Evolutionary conservation across 2,888 invertebrate genomes (phyloP).

Genomic region (Nomada ferruginata): DNA sequence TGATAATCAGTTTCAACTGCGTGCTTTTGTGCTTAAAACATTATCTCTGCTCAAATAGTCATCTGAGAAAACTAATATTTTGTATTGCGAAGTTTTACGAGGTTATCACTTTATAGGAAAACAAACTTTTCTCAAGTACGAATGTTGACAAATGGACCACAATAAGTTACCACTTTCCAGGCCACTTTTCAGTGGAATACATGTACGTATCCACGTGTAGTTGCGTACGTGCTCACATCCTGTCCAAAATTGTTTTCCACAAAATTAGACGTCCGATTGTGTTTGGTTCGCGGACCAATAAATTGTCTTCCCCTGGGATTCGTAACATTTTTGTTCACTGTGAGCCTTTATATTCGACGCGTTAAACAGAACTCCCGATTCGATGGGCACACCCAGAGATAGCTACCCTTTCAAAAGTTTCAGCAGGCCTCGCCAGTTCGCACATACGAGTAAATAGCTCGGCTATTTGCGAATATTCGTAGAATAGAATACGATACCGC

Average conservation of each 20-base stretch:
- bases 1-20: no score
- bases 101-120: no score
- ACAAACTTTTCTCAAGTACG: neutral
- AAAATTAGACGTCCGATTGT: constrained; percentile 15
- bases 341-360: constrained; percentile 54
- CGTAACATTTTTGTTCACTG: constrained; percentile 53
- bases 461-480: constrained; percentile 58
- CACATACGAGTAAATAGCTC: constrained; percentile 46
- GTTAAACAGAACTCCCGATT: constrained; percentile 47
- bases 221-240: no score
- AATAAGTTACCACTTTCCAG: no score
- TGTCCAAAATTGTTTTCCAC: constrained; percentile 4
- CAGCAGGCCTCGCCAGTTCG: constrained; percentile 24
- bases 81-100: no score
- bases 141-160: neutral
- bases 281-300: constrained; percentile 23
- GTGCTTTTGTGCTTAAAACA: no score
- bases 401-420: constrained; percentile 57
- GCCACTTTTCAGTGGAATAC: neutral
- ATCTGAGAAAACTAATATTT: neutral
- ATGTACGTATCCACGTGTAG: no score
- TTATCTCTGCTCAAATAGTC: no score
- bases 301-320: constrained; percentile 36
- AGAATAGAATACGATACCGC: constrained; percentile 47
- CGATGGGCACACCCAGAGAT: constrained; percentile 52